Conservation (phyloP, 2,888 invertebrate genomes). For the Trachelus stipa region DNA sequence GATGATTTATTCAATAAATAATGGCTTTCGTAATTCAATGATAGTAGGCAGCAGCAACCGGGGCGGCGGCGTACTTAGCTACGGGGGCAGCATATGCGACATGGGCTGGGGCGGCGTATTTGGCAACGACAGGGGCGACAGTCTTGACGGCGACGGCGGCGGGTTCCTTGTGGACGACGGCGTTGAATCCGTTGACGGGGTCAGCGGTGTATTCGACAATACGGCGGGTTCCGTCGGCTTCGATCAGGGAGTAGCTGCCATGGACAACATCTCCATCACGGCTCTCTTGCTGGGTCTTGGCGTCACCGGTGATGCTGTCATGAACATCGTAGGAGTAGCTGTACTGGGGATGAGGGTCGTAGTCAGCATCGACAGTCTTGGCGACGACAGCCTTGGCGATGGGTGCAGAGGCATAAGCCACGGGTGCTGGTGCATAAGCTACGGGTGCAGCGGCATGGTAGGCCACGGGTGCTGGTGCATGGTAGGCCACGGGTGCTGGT, state of each 20-base stretch:
- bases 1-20: constrained; percentile 28
- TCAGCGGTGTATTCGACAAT: constrained; percentile 49
- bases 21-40: constrained; percentile 65
- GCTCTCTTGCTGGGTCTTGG: constrained; percentile 46
- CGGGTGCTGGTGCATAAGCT: constrained; percentile 76
- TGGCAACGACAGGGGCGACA: constrained; percentile 67
- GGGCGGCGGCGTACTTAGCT: constrained; percentile 34
- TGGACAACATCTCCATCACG: constrained; percentile 50
- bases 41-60: constrained; percentile 65
- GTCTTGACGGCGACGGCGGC: constrained; percentile 44
- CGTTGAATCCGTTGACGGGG: constrained; percentile 48
- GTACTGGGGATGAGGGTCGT: constrained; percentile 52
- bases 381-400: constrained; percentile 38
- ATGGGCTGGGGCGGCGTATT: constrained; percentile 52
- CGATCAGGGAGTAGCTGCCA: constrained; percentile 47
- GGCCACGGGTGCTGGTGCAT: constrained; percentile 68
- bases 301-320: constrained; percentile 47
- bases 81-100: constrained; percentile 27
- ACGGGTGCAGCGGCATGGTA: constrained; percentile 32
- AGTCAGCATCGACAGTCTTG: constrained; percentile 46
- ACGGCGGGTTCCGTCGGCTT: constrained; percentile 45
- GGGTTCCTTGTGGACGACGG: constrained; percentile 49
- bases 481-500: constrained; percentile 63
- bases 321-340: constrained; percentile 48
- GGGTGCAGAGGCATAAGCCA: constrained; percentile 75